Evolutionary conservation across 2,797 vertebrate species (phyloP).

Genomic region (Mustela erminea): DNA sequence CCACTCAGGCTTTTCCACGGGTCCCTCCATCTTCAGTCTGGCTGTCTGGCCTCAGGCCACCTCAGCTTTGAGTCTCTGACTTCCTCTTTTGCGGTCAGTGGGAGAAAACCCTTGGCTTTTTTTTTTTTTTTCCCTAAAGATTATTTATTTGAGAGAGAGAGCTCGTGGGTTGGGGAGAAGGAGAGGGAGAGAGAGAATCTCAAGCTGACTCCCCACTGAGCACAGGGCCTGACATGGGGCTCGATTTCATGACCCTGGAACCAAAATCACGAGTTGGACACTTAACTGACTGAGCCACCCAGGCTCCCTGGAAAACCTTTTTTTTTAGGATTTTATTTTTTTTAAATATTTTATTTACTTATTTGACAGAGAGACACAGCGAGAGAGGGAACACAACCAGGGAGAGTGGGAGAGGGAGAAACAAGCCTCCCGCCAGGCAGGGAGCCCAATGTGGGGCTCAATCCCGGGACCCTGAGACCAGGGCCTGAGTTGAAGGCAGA

Average conservation of each 20-base stretch:
- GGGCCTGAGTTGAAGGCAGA: background rate
- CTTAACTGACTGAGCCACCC: background rate
- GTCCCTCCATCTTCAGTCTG: background rate
- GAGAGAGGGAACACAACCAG: background rate
- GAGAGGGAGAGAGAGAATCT: background rate
- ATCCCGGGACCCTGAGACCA: background rate
- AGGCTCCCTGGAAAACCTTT: background rate
- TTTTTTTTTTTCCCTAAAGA: background rate
- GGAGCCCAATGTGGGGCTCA: accelerated
- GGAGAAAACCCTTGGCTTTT: background rate
- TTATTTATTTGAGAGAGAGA: background rate
- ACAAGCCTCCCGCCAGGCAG: background rate
- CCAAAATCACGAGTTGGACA: background rate
- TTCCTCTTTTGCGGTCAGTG: background rate
- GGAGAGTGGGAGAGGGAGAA: background rate
- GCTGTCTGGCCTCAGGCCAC: background rate
- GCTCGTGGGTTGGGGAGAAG: background rate
- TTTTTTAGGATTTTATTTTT: background rate
- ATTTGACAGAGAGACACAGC: background rate
- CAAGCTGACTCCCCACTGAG: background rate
- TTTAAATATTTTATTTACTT: no score
- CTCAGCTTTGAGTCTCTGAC: conserved; percentile 8
- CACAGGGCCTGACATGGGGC: background rate
- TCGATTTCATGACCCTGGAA: background rate
- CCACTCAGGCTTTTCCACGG: background rate